These are phyloP conservation scores for Cladopsammia gracilis DNA, from an alignment of 64 coral and sea anemone genomes.

Conservation along the genomic window DNA sequence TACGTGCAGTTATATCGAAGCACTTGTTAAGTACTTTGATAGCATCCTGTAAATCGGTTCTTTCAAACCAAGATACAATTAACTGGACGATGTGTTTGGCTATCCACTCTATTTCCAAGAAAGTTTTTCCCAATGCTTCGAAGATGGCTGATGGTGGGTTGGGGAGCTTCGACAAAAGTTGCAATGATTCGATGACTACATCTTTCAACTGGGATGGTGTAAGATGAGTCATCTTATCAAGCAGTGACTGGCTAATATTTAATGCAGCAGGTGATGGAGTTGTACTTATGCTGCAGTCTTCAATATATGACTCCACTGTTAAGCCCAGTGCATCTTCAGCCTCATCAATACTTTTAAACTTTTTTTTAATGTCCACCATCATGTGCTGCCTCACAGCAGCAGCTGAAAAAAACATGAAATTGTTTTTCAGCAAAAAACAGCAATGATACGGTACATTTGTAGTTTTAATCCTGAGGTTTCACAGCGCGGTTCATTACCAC, in stretches of 20 bases:
- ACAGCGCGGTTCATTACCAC: too few relatives aligned
- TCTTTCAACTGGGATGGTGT: slow-evolving; percentile 11
- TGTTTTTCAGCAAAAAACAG: too few relatives aligned
- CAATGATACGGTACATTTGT: too few relatives aligned
- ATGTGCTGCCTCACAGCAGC: slow-evolving; percentile 33
- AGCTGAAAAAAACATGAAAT: background rate
- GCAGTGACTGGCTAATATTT: background rate
- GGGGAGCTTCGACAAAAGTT: slow-evolving; percentile 3
- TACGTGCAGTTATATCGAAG: background rate
- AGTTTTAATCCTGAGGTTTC: too few relatives aligned
- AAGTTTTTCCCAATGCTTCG: background rate
- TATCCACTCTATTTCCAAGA: background rate
- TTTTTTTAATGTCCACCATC: background rate
- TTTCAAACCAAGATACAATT: background rate
- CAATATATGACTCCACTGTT: background rate
- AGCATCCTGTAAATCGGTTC: background rate
- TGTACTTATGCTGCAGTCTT: background rate
- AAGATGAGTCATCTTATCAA: slow-evolving; percentile 11
- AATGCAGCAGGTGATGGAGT: background rate
- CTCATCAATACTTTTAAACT: slow-evolving; percentile 1
- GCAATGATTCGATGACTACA: background rate
- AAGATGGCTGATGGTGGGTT: background rate
- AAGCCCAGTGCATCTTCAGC: slow-evolving; percentile 32
- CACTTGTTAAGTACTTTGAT: background rate
- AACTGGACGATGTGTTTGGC: background rate